phyloP scores from a whole-genome alignment of 1,140 invertebrate genomes.

The Ericerus pela region DNA sequence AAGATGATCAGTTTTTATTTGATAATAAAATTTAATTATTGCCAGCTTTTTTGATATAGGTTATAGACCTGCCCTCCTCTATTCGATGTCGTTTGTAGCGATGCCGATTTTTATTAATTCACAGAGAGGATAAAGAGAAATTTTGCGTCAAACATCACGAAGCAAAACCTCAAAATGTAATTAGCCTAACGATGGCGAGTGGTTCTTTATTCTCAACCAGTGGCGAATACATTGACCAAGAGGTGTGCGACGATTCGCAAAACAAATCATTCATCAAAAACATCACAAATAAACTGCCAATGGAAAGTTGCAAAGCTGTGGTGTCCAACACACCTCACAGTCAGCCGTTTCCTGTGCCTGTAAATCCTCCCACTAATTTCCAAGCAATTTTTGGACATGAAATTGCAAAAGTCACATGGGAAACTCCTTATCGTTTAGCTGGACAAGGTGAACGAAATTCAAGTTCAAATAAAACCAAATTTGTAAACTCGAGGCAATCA shows the following conservation, averaged over 20 bases:
- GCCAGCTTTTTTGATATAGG: too few species aligned
- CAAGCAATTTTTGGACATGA: slow-evolving; percentile 59
- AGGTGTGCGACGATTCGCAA: neutral
- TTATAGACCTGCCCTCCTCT: too few species aligned
- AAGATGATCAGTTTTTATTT: too few species aligned
- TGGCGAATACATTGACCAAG: slow-evolving; percentile 29
- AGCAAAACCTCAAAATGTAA: slow-evolving; percentile 58
- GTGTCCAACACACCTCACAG: slow-evolving; percentile 44
- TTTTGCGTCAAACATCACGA: slow-evolving; percentile 56
- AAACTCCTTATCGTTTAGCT: slow-evolving; percentile 52
- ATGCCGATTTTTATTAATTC: slow-evolving; percentile 19
- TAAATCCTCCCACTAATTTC: slow-evolving; percentile 56
- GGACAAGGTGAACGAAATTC: slow-evolving; percentile 46
- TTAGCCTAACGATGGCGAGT: slow-evolving; percentile 56
- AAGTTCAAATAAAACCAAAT: neutral
- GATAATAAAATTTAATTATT: too few species aligned
- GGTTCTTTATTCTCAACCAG: slow-evolving; percentile 72
- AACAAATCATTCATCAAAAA: slow-evolving; percentile 1
- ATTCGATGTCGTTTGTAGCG: neutral
- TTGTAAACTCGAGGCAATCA: slow-evolving; percentile 3
- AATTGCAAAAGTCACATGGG: slow-evolving; percentile 63
- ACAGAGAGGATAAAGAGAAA: slow-evolving; percentile 48
- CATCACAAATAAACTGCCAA: neutral
- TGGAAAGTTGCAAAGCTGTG: slow-evolving; percentile 25
- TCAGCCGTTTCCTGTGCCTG: slow-evolving; percentile 60